A percentile compares a stretch with the other conserved stretches of the same genome.
Conservation (phyloP, 2,797 vertebrate species). For the Tragelaphus oryx region DNA sequence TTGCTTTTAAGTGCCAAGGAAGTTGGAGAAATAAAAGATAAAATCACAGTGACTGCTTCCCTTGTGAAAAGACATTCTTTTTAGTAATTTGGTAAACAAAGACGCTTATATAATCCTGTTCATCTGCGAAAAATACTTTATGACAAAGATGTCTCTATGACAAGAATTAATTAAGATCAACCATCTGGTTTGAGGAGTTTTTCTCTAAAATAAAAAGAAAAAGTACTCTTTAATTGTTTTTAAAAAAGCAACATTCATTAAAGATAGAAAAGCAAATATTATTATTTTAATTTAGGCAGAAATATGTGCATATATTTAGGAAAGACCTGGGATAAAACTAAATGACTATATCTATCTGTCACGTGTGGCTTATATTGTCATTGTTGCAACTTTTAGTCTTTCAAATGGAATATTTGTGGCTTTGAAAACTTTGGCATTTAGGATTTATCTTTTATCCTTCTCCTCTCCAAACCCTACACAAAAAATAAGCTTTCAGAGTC, state of each 20-base stretch:
- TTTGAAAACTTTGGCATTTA: background rate
- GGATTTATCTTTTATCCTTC: background rate
- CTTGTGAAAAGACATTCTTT: constrained; percentile 74
- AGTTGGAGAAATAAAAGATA: constrained; percentile 77
- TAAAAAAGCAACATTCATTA: constrained; percentile 10
- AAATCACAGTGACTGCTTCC: constrained; percentile 74
- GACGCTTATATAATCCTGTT: constrained; percentile 74
- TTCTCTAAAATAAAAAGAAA: constrained; percentile 42
- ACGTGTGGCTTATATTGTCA: background rate
- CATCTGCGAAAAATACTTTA: constrained; percentile 76
- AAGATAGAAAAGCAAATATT: constrained; percentile 18
- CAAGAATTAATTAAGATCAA: constrained; percentile 81
- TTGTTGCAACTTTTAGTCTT: background rate
- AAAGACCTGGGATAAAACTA: background rate
- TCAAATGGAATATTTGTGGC: background rate
- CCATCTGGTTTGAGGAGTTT: constrained; percentile 74
- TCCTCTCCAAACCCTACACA: background rate
- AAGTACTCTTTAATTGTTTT: constrained; percentile 2
- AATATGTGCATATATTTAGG: background rate
- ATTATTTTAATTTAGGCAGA: constrained; percentile 17
- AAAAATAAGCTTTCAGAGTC: background rate
- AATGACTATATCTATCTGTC: background rate
- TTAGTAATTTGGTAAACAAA: constrained; percentile 78
- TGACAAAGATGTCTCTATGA: constrained; percentile 76
- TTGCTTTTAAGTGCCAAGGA: constrained; percentile 77